phyloP scores from a whole-genome alignment of 2,797 vertebrate species.

The Micrastur ruficollis region DNA sequence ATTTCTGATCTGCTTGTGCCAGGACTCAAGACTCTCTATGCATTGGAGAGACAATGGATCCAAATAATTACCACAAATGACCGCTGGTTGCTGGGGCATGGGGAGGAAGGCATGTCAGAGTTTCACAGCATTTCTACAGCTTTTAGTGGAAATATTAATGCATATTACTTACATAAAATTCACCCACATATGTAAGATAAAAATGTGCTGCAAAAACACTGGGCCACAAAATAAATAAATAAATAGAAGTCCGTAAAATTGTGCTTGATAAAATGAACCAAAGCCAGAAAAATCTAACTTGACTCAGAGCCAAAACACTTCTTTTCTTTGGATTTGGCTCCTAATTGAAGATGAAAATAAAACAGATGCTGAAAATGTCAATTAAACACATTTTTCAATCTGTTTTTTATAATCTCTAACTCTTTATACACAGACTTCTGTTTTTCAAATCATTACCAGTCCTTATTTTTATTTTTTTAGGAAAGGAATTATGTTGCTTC shows the following conservation, averaged over 20 bases:
- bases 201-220: neutral
- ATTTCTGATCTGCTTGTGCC: neutral
- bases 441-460: neutral
- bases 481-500: neutral
- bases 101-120: neutral
- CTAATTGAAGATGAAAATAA: constrained; percentile 55
- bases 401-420: constrained; percentile 23
- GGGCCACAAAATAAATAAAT: neutral
- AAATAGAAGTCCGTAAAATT: neutral
- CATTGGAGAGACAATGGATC: neutral
- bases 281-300: constrained; percentile 40
- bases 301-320: constrained; percentile 24
- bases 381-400: constrained; percentile 27
- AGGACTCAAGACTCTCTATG: neutral
- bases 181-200: neutral
- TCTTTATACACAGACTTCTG: neutral
- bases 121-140: neutral
- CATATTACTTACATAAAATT: neutral
- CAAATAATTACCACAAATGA: neutral
- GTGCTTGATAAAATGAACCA: constrained; percentile 8
- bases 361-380: constrained; percentile 45
- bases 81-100: neutral
- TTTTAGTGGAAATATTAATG: neutral
- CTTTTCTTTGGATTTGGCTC: constrained; percentile 31
- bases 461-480: neutral